phyloP scores from a whole-genome alignment of 1,140 invertebrate species.

The Philaenus spumarius region DNA sequence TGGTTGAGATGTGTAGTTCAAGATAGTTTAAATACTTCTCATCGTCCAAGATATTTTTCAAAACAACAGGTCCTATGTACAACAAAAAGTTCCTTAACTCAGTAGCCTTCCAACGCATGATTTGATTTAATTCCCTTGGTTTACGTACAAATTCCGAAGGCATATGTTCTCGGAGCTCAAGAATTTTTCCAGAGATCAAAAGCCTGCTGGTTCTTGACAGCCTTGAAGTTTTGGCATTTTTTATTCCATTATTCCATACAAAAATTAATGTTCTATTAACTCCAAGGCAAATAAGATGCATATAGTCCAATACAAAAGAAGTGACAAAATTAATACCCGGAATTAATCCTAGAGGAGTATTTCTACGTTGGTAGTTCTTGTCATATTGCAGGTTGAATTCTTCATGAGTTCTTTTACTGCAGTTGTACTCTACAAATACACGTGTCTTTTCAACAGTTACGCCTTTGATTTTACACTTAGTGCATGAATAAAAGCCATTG shows the following conservation, averaged over 20 bases:
- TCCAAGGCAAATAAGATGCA: constrained; percentile 39
- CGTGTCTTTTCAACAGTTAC: constrained; percentile 24
- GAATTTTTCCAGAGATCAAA: constrained; percentile 13
- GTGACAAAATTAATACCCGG: constrained; percentile 33
- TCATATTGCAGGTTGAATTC: constrained; percentile 29
- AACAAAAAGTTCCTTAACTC: constrained; percentile 39
- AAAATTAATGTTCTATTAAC: constrained; percentile 37
- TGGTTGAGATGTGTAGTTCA: background rate
- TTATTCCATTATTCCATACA: constrained; percentile 27
- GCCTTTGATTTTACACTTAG: constrained; percentile 30
- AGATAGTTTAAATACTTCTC: constrained; percentile 7
- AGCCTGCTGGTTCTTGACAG: background rate
- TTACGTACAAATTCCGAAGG: constrained; percentile 32
- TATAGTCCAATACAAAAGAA: constrained; percentile 14
- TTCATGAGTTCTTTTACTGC: constrained; percentile 26
- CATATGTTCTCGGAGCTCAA: too few species aligned
- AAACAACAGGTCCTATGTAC: constrained; percentile 22
- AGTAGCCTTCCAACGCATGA: constrained; percentile 34
- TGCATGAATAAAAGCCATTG: constrained; percentile 28
- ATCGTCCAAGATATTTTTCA: constrained; percentile 4
- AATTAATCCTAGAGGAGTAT: constrained; percentile 29
- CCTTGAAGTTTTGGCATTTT: background rate
- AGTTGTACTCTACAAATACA: constrained; percentile 25
- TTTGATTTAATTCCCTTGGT: constrained; percentile 23
- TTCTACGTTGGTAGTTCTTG: constrained; percentile 34